Conservation (phyloP, 2,113 vertebrate genomes). For the Paradisaea rubra region DNA sequence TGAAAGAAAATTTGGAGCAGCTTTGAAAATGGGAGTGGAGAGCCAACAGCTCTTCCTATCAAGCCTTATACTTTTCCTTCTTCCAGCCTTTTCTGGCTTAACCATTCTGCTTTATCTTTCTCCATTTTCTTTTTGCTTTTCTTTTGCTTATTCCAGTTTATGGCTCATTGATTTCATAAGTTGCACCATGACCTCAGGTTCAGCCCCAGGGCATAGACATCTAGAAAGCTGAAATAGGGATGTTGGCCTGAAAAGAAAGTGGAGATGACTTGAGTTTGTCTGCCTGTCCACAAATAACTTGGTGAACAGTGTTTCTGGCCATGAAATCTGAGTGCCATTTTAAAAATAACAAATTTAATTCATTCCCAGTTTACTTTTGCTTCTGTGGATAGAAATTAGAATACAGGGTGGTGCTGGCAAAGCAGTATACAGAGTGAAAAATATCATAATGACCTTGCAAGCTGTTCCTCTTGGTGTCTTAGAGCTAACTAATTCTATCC, state of each 20-base stretch:
- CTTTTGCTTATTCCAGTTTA: not conserved
- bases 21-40: not conserved
- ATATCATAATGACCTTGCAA: not conserved
- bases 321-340: not conserved
- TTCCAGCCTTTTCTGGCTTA: not conserved
- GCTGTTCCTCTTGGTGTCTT: not conserved
- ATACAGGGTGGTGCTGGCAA: not conserved
- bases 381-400: not conserved
- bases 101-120: not conserved
- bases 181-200: not conserved
- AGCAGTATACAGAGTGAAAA: not conserved
- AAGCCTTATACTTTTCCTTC: not conserved
- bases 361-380: not conserved
- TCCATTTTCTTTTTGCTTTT: not conserved
- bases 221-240: not conserved
- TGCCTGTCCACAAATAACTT: not conserved
- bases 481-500: not conserved
- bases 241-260: not conserved
- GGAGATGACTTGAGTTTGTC: not conserved
- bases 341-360: constrained; percentile 4
- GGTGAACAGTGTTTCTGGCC: not conserved
- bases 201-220: not conserved
- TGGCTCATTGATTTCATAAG: not conserved
- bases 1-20: not conserved
- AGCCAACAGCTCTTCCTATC: not conserved